phyloP scores from a whole-genome alignment of 2,113 vertebrate species.

The Hiodon alosoides region DNA sequence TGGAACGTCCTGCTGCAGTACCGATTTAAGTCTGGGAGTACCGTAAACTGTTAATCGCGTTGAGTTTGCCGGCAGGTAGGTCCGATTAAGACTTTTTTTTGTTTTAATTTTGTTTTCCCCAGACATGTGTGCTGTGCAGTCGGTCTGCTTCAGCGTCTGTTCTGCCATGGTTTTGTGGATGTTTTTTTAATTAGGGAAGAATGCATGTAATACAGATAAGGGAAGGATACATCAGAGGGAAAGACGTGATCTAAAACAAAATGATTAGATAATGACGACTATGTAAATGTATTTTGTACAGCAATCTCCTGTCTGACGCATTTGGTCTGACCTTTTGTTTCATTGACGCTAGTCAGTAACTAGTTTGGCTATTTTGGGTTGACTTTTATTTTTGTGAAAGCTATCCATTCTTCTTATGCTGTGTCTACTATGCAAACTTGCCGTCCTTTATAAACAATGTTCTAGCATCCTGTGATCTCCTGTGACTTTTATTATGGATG shows the following conservation, averaged over 20 bases:
- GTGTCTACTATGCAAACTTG: conserved; percentile 93
- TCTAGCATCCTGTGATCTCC: conserved; percentile 35
- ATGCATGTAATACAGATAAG: conserved; percentile 25
- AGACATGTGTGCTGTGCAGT: not conserved
- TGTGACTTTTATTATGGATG: not conserved
- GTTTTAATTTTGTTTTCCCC: conserved; percentile 5
- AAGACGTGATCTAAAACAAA: conserved; percentile 35
- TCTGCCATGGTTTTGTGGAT: not conserved
- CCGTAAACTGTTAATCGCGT: not conserved
- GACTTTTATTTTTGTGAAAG: conserved; percentile 53
- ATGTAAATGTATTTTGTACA: conserved; percentile 49
- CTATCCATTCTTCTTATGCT: conserved; percentile 56
- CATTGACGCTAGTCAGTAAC: conserved; percentile 58
- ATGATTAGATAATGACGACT: conserved; percentile 50
- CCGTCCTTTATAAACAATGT: conserved; percentile 71
- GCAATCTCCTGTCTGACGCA: conserved; percentile 58
- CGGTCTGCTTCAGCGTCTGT: not conserved
- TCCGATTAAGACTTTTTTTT: not conserved
- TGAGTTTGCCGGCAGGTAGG: not conserved
- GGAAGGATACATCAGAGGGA: conserved; percentile 19
- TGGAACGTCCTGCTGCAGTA: no score
- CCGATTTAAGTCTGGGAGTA: no score
- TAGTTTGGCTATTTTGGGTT: conserved; percentile 40
- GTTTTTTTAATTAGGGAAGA: conserved; percentile 26
- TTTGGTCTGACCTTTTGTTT: conserved; percentile 43